Base-by-base conservation (phyloP, 1,140 invertebrate species). In the Aethina tumida region DNA sequence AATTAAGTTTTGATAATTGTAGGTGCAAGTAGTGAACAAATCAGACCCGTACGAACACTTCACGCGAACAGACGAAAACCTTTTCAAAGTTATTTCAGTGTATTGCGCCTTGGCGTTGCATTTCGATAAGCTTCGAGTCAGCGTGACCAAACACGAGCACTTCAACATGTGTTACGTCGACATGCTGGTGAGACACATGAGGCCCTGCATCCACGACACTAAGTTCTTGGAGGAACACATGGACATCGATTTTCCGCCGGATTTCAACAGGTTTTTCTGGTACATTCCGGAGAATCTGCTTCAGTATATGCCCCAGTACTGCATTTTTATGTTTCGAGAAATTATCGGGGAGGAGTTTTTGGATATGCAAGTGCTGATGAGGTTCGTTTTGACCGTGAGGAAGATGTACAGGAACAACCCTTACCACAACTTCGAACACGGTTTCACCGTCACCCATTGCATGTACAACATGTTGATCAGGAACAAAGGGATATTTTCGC, bases 371-470 rank as follows among this genome's bases (percentile, higher is more conserved):
- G 55, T 63, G 29, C 17, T 59, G 18, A 50, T 50, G 12, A 40
- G 56, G 34, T 73, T 73, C 45, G 54, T 67, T 3, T 43, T 73
- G 3, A 65, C 68, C 5, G 58, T 69, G 1, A 55, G 67, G 15
- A 58, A 62, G 30, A 63, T 63, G 19, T 75, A 75, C 48, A 33
- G 56, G 45, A 46, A 52, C 26, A 71, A 69, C 41, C 67, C 70
- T 0, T 75, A 74, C 44, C 73, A 75, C 45, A 74, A 74, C 50
- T 69, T 69, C 3, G 65, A 71, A 18, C 73, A 75, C 43, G 71
- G 68, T 3, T 73, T 75, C 47, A 67, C 60, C 28, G 70, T 73
- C 28, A 64, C 63, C 1, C 73, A 75, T 52, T 70, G 67, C 17
- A 68, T 74, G 66, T 73, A 62, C 36, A 60, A 70, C 31, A 69